phyloP scores from a whole-genome alignment of 2,888 invertebrate species.

The Hymenopus coronatus region DNA sequence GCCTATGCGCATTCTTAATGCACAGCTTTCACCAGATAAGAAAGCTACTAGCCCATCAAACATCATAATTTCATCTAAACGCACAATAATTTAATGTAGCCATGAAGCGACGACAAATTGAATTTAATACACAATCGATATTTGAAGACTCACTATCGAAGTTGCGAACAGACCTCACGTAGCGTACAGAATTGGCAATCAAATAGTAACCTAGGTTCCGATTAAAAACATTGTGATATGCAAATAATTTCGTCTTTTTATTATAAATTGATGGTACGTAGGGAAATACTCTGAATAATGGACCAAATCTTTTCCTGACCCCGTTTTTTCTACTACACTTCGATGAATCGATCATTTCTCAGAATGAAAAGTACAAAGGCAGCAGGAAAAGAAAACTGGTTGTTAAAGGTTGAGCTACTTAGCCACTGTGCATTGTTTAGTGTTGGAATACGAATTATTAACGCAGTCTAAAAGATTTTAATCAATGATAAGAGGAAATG shows the following conservation, averaged over 20 bases:
- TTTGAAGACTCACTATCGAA: not conserved
- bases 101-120: not conserved
- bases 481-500: not conserved
- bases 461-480: not conserved
- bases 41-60: not conserved
- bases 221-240: conserved; percentile 1
- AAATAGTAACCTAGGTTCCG: not conserved
- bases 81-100: conserved; percentile 3
- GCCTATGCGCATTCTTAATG: not conserved
- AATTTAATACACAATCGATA: not conserved
- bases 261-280: not conserved
- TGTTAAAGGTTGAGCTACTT: not conserved
- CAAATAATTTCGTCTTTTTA: not conserved
- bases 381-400: not conserved
- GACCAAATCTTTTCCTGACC: not conserved
- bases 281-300: not conserved
- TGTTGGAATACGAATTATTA: not conserved
- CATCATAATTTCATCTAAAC: not conserved
- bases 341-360: not conserved
- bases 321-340: not conserved
- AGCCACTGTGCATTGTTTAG: not conserved
- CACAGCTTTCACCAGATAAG: not conserved
- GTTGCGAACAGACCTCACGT: conserved; percentile 18
- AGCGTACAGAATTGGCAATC: conserved; percentile 25
- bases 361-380: not conserved